Evolutionary conservation across 2,888 invertebrate species (phyloP).

Genomic region (Apantesis nais): DNA sequence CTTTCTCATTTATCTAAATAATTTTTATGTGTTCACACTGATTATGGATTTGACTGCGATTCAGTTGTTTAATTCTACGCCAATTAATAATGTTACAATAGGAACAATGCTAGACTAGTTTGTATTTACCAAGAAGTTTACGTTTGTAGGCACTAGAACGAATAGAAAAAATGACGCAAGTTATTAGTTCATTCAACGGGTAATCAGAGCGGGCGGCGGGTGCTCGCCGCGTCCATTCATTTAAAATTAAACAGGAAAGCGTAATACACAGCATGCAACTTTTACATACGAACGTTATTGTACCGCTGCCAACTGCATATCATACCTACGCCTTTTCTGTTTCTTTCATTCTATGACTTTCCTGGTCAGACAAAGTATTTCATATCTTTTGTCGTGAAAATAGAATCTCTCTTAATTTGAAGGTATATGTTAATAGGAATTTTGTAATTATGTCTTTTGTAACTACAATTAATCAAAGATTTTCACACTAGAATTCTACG

Average conservation of each 20-base stretch:
- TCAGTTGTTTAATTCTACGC: neutral
- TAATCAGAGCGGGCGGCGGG: conserved; percentile 63
- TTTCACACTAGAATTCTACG: conserved; percentile 20
- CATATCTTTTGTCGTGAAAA: conserved; percentile 22
- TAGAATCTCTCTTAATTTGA: conserved; percentile 12
- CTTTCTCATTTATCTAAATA: neutral
- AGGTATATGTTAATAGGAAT: neutral
- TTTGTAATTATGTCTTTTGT: conserved; percentile 5
- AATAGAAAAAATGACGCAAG: conserved; percentile 58
- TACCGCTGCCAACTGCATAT: conserved; percentile 38
- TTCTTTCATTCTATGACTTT: conserved; percentile 26
- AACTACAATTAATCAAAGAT: conserved; percentile 10
- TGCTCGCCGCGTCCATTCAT: conserved; percentile 62
- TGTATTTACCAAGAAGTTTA: conserved; percentile 22
- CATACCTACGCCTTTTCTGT: conserved; percentile 28
- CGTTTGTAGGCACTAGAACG: conserved; percentile 32
- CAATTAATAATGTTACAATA: neutral
- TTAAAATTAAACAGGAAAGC: conserved; percentile 72
- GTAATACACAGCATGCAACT: conserved; percentile 56
- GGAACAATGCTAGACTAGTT: neutral
- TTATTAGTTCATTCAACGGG: conserved; percentile 61
- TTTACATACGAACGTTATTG: conserved; percentile 41
- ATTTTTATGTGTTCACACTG: neutral
- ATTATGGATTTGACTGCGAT: conserved; percentile 10
- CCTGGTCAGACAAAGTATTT: conserved; percentile 7